These are phyloP conservation scores for Heteromormyrus szaboi DNA, from an alignment of 2,797 vertebrate species.

Conservation along the genomic window DNA sequence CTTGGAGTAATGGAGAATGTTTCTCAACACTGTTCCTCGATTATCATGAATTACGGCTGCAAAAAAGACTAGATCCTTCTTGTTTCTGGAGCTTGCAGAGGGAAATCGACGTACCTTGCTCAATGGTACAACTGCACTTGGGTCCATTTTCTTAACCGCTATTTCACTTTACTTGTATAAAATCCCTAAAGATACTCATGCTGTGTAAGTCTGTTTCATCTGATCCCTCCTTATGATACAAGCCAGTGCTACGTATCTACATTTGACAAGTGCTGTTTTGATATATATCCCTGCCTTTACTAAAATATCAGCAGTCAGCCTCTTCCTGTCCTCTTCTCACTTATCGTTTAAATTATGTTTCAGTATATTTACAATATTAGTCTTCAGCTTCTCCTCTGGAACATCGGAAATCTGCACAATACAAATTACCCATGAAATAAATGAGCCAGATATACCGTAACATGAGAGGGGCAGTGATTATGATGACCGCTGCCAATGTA, in stretches of 20 bases:
- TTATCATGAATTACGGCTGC: not conserved
- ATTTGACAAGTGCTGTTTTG: not conserved
- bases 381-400: not conserved
- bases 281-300: not conserved
- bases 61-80: not conserved
- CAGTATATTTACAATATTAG: not conserved
- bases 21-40: not conserved
- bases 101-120: not conserved
- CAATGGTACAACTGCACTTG: not conserved
- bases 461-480: not conserved
- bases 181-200: not conserved
- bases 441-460: not conserved
- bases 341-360: not conserved
- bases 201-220: not conserved
- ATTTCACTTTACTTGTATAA: not conserved
- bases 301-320: not conserved
- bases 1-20: not conserved
- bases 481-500: not conserved
- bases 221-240: not conserved
- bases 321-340: not conserved
- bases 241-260: not conserved
- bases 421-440: not conserved
- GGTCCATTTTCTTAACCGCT: not conserved
- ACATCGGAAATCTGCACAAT: not conserved
- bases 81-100: not conserved